Conservation (phyloP, 2,797 vertebrate genomes). For the Delichon dasypus region DNA sequence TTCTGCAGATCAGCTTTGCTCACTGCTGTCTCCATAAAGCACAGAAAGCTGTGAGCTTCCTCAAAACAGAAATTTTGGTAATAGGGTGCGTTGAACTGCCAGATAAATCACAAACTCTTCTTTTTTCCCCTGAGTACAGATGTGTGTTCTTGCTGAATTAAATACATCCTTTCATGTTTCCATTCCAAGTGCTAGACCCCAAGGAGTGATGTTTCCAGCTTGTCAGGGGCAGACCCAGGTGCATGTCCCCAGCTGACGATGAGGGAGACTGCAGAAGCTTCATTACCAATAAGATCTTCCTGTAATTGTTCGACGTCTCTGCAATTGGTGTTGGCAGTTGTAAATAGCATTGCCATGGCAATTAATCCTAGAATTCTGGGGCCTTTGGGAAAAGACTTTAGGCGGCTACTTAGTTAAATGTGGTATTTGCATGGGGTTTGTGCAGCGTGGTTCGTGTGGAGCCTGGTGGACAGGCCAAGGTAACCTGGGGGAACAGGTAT, state of each 20-base stretch:
- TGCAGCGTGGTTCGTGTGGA: neutral
- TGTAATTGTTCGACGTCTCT: neutral
- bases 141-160: neutral
- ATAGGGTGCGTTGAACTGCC: neutral
- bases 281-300: neutral
- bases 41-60: neutral
- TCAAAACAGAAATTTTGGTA: neutral
- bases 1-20: neutral
- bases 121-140: neutral
- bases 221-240: neutral
- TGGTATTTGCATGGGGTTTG: neutral
- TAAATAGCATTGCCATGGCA: constrained; percentile 10
- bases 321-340: constrained; percentile 21
- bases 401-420: neutral
- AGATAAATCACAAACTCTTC: neutral
- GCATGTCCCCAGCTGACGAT: rapidly evolving
- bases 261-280: neutral
- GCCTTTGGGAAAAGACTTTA: constrained; percentile 22
- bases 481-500: neutral
- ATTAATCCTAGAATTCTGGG: constrained; percentile 37
- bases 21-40: neutral
- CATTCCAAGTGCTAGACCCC: neutral
- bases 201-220: neutral
- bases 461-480: neutral
- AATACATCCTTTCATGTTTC: neutral